phyloP scores from a whole-genome alignment of 2,888 invertebrate genomes.

The Sacculina carcini region DNA sequence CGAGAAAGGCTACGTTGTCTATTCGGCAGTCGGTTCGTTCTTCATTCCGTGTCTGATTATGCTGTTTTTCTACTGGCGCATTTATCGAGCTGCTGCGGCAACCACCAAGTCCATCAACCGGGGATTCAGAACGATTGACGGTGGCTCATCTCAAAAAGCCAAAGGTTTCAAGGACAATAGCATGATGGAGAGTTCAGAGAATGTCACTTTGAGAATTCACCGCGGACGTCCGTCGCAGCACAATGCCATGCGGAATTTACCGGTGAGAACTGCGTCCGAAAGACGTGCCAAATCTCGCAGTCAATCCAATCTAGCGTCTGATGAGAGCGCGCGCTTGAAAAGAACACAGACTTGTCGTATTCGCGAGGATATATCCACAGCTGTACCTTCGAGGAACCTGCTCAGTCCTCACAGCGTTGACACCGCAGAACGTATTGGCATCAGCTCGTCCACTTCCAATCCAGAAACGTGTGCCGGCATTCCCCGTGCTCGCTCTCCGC shows the following conservation, averaged over 20 bases:
- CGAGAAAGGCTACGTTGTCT: slow-evolving; percentile 83
- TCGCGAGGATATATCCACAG: no score
- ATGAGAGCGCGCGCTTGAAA: no score
- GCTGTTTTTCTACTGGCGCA: slow-evolving; percentile 92
- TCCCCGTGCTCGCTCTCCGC: no score
- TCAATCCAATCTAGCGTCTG: no score
- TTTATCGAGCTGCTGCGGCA: slow-evolving; percentile 74
- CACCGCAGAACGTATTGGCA: no score
- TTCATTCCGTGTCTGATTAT: slow-evolving; percentile 93
- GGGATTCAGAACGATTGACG: slow-evolving; percentile 23
- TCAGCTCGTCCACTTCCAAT: no score
- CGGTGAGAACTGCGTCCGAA: slow-evolving; percentile 31
- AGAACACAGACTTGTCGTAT: no score
- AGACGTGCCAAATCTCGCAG: slow-evolving; percentile 2
- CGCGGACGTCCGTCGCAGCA: slow-evolving; percentile 29
- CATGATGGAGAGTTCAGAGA: slow-evolving; percentile 39
- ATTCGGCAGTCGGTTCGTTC: slow-evolving; percentile 91
- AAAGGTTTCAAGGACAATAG: no score
- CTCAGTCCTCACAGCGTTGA: no score
- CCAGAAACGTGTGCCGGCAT: no score
- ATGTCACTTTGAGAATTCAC: slow-evolving; percentile 67
- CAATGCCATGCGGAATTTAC: slow-evolving; percentile 10
- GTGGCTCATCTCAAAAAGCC: slow-evolving; percentile 33
- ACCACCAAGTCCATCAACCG: slow-evolving; percentile 79
- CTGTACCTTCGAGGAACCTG: no score